Percentiles rank a stretch among this genome's conserved stretches.
Evolutionary conservation across 2,888 invertebrate genomes (phyloP).

Genomic region (Nomada ferruginata): DNA sequence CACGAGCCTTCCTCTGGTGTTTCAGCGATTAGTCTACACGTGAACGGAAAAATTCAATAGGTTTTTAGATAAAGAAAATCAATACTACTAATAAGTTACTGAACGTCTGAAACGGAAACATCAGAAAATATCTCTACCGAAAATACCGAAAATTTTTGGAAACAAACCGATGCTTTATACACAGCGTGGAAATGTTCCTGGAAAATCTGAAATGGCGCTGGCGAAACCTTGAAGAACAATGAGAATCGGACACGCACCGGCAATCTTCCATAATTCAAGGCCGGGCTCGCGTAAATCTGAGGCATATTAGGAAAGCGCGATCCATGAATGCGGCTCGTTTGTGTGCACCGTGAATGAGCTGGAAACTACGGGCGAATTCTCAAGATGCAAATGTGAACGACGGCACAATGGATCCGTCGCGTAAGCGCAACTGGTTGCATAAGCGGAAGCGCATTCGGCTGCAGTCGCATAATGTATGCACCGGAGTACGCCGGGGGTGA

Average conservation of each 20-base stretch:
- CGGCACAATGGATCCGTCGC: slow-evolving; percentile 63
- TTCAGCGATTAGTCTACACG: too few relatives aligned
- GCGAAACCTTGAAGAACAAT: not conserved
- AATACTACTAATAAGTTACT: too few relatives aligned
- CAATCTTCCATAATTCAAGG: slow-evolving; percentile 37
- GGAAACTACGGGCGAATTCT: slow-evolving; percentile 57
- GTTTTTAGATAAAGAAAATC: too few relatives aligned
- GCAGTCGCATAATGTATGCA: slow-evolving; percentile 61
- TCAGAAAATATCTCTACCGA: too few relatives aligned
- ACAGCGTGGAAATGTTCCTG: not conserved
- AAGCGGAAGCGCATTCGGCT: slow-evolving; percentile 72
- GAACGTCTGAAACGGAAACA: too few relatives aligned
- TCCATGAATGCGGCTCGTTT: slow-evolving; percentile 60
- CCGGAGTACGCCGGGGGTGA: slow-evolving; percentile 58
- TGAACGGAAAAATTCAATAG: too few relatives aligned
- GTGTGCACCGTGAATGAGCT: slow-evolving; percentile 64
- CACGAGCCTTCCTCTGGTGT: too few relatives aligned
- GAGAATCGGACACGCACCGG: not conserved
- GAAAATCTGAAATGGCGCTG: too few relatives aligned
- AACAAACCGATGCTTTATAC: too few relatives aligned
- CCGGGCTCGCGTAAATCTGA: slow-evolving; percentile 42
- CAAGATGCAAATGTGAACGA: slow-evolving; percentile 67
- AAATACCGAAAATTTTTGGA: too few relatives aligned
- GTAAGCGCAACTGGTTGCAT: slow-evolving; percentile 69
- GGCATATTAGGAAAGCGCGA: slow-evolving; percentile 60